A percentile compares a stretch with the other conserved stretches of the same genome.
These are phyloP conservation scores for Petrolisthes manimaculis DNA, from an alignment of 2,888 invertebrate species.

Conservation along the genomic window DNA sequence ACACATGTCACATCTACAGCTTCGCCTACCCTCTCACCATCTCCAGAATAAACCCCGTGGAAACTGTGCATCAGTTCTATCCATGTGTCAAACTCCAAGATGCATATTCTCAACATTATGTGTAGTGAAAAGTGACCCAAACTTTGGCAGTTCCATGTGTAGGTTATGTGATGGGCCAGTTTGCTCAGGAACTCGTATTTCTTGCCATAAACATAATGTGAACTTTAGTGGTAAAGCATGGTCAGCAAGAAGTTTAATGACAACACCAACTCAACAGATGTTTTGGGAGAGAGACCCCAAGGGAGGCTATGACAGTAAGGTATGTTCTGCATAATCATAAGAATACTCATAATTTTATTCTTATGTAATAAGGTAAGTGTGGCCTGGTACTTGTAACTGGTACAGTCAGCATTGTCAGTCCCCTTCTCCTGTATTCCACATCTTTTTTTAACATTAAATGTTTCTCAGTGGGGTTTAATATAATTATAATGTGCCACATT, in stretches of 20 bases:
- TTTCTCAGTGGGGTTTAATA: too few relatives aligned
- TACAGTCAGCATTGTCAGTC: too few relatives aligned
- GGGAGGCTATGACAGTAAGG: constrained; percentile 45
- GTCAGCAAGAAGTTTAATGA: constrained; percentile 8
- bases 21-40: not conserved
- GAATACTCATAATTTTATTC: too few relatives aligned
- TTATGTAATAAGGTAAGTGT: too few relatives aligned
- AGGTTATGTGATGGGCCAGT: not conserved
- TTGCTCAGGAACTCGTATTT: not conserved
- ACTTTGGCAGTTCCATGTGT: not conserved
- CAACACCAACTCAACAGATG: constrained; percentile 19
- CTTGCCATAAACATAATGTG: not conserved
- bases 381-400: too few relatives aligned
- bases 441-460: too few relatives aligned
- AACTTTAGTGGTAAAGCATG: not conserved
- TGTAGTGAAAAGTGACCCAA: not conserved
- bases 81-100: not conserved
- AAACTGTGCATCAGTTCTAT: not conserved
- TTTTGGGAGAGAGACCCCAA: constrained; percentile 54
- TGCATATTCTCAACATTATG: not conserved
- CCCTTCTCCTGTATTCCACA: too few relatives aligned
- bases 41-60: not conserved
- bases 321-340: not conserved
- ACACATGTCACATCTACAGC: not conserved
- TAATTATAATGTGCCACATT: too few relatives aligned